Conservation (phyloP, 2,797 vertebrate genomes). For the Tenualosa thibaudeaui region DNA sequence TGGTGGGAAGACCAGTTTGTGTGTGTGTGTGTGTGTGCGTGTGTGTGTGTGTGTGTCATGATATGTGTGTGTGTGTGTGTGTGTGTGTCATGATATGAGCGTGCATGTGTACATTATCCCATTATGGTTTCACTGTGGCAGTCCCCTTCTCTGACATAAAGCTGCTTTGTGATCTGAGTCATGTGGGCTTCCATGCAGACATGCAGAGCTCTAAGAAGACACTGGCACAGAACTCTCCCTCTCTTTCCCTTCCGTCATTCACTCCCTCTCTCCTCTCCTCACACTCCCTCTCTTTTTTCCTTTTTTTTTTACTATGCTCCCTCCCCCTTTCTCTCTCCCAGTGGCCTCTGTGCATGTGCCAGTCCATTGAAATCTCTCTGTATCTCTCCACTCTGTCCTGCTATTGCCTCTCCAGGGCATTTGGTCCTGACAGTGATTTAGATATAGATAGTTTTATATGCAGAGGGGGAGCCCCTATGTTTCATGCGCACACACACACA, state of each 20-base stretch:
- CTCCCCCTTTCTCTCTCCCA: constrained; percentile 14
- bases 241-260: background rate
- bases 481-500: background rate
- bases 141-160: constrained; percentile 23
- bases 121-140: background rate
- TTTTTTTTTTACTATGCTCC: background rate
- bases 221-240: constrained; percentile 24
- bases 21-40: background rate
- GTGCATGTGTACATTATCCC: constrained; percentile 8
- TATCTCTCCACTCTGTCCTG: background rate
- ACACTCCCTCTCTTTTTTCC: constrained; percentile 2
- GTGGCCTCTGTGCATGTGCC: constrained; percentile 29
- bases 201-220: constrained; percentile 5
- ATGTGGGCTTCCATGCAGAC: constrained; percentile 13
- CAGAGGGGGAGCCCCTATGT: background rate
- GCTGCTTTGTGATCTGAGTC: constrained; percentile 39
- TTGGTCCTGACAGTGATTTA: background rate
- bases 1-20: background rate
- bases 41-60: background rate
- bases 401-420: constrained; percentile 14
- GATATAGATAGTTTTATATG: constrained; percentile 1
- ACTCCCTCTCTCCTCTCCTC: background rate
- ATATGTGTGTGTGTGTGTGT: background rate
- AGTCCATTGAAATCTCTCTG: constrained; percentile 33
- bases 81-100: constrained; percentile 10